Percentiles rank a stretch among this genome's conserved stretches.
Evolutionary conservation across 2,113 vertebrate species (phyloP).

Genomic region (Glaucomys volans): DNA sequence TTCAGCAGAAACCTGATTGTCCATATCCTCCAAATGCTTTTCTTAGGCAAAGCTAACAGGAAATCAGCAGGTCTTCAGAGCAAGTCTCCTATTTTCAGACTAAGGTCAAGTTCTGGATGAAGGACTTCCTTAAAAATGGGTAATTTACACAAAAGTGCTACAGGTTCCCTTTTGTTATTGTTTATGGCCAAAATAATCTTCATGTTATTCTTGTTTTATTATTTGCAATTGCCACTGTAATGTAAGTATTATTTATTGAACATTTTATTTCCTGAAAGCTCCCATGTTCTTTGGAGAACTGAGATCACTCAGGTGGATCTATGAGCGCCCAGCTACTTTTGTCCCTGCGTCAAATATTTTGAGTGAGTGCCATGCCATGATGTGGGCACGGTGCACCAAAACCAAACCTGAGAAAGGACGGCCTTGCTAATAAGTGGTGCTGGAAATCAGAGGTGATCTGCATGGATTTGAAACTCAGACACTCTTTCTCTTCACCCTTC

Average conservation of each 20-base stretch:
- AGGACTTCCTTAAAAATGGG: not conserved
- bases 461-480: not conserved
- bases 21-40: not conserved
- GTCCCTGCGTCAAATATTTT: too few species aligned
- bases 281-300: not conserved
- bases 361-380: too few species aligned
- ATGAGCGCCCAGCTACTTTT: not conserved
- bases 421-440: too few species aligned
- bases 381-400: too few species aligned
- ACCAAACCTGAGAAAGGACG: too few species aligned
- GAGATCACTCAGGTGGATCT: not conserved
- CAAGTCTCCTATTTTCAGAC: not conserved
- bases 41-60: not conserved
- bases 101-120: conserved; percentile 20
- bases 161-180: not conserved
- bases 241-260: conserved; percentile 29
- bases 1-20: not conserved
- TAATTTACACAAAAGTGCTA: not conserved
- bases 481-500: not conserved
- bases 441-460: too few species aligned
- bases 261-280: not conserved
- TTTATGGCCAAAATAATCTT: not conserved
- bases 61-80: not conserved
- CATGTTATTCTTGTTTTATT: not conserved
- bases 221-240: not conserved